Conservation (phyloP, 2,797 vertebrate genomes). For the Acipenser transmontanus region DNA sequence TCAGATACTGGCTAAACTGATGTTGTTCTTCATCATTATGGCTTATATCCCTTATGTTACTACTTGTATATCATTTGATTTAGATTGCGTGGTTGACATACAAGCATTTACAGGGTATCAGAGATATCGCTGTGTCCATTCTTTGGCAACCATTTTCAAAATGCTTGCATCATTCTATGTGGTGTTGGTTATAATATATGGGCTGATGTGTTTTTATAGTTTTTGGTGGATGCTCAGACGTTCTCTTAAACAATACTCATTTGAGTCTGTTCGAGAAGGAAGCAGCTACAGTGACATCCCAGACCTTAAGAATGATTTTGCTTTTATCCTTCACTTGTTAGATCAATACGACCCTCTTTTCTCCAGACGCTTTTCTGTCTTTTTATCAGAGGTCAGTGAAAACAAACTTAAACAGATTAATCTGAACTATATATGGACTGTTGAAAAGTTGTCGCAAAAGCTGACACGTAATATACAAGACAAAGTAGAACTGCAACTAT, state of each 20-base stretch:
- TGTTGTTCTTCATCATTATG: constrained; percentile 59
- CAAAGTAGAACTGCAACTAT: constrained; percentile 64
- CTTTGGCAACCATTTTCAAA: constrained; percentile 66
- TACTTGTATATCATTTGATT: constrained; percentile 64
- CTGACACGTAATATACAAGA: constrained; percentile 58
- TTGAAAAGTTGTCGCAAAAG: constrained; percentile 64
- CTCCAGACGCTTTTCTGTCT: constrained; percentile 69
- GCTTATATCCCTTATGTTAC: constrained; percentile 63
- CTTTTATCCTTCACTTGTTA: constrained; percentile 69
- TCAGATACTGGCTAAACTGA: constrained; percentile 66
- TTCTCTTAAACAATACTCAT: constrained; percentile 71
- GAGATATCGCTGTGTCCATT: constrained; percentile 69
- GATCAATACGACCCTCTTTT: constrained; percentile 71
- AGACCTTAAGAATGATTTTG: constrained; percentile 71
- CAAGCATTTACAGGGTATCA: constrained; percentile 69
- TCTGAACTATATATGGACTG: constrained; percentile 68
- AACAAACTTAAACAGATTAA: constrained; percentile 71
- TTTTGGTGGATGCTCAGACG: constrained; percentile 72
- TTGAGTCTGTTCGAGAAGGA: constrained; percentile 64
- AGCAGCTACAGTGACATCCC: constrained; percentile 74
- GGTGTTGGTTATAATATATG: constrained; percentile 61
- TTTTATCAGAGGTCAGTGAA: constrained; percentile 68
- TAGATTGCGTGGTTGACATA: constrained; percentile 60
- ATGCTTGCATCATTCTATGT: constrained; percentile 66
- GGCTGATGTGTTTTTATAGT: constrained; percentile 65